Evolutionary conservation across 2,888 invertebrate species (phyloP).

Genomic region (Cephus sareptanus): DNA sequence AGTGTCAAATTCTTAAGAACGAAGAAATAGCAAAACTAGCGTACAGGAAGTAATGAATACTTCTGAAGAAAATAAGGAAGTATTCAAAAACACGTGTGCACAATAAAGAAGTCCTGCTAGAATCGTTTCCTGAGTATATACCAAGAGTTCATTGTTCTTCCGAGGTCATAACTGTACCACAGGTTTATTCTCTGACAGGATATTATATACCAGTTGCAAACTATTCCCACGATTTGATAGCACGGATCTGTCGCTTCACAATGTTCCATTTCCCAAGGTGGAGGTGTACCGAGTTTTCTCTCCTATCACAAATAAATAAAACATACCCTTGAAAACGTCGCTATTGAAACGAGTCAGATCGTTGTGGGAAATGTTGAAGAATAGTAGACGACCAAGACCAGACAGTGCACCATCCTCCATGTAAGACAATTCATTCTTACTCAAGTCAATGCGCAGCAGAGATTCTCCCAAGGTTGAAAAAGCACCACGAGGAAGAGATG

Average conservation of each 20-base stretch:
- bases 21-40: constrained; percentile 5
- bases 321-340: constrained; percentile 78
- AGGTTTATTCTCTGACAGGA: constrained; percentile 12
- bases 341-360: constrained; percentile 84
- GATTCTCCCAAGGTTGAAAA: constrained; percentile 66
- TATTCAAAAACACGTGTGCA: not conserved
- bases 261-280: constrained; percentile 15
- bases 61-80: not conserved
- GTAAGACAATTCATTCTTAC: constrained; percentile 79
- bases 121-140: constrained; percentile 20
- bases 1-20: not conserved
- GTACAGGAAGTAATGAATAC: not conserved
- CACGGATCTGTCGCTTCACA: not conserved
- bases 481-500: constrained; percentile 74
- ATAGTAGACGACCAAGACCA: constrained; percentile 75
- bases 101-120: constrained; percentile 2
- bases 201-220: not conserved
- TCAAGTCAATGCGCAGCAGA: constrained; percentile 82
- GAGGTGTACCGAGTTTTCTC: not conserved
- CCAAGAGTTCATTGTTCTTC: constrained; percentile 30
- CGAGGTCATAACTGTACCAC: constrained; percentile 20
- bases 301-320: constrained; percentile 11
- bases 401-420: constrained; percentile 83
- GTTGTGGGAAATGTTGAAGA: constrained; percentile 82
- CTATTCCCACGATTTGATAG: constrained; percentile 17